These are phyloP conservation scores for Coccyzus lansbergi DNA, from an alignment of 2,797 vertebrate species.

Conservation along the genomic window DNA sequence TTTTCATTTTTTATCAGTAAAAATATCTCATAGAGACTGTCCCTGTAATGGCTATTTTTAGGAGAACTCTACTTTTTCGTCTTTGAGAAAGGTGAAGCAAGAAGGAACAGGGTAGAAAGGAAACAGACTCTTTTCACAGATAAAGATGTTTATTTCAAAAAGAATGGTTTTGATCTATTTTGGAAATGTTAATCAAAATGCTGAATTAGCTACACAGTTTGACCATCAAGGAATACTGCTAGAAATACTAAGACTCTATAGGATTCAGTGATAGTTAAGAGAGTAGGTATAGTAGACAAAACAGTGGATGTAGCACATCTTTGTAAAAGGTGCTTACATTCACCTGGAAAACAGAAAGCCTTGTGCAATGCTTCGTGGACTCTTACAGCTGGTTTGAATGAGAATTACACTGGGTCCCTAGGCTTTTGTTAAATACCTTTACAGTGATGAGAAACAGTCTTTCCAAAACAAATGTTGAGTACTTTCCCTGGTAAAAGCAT, in stretches of 20 bases:
- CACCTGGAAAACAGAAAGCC: neutral
- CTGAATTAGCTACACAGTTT: neutral
- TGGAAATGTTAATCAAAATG: neutral
- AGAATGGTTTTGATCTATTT: neutral
- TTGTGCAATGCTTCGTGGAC: neutral
- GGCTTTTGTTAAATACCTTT: neutral
- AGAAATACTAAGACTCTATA: neutral
- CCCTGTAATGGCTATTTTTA: neutral
- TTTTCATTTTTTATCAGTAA: neutral
- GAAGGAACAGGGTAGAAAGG: neutral
- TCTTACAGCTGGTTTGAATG: neutral
- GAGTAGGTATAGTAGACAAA: neutral
- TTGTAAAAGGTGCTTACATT: neutral
- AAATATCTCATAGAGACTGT: neutral
- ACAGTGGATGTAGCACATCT: neutral
- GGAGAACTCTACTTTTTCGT: neutral
- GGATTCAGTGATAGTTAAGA: neutral
- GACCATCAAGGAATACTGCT: neutral
- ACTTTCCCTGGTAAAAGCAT: neutral
- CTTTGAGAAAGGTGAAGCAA: neutral
- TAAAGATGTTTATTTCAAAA: neutral
- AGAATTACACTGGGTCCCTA: neutral
- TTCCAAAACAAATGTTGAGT: constrained; percentile 26
- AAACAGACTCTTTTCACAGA: neutral
- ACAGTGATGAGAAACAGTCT: neutral